Base-by-base conservation (phyloP, 64 coral and sea anemone species). In the Astreopora myriophthalma region DNA sequence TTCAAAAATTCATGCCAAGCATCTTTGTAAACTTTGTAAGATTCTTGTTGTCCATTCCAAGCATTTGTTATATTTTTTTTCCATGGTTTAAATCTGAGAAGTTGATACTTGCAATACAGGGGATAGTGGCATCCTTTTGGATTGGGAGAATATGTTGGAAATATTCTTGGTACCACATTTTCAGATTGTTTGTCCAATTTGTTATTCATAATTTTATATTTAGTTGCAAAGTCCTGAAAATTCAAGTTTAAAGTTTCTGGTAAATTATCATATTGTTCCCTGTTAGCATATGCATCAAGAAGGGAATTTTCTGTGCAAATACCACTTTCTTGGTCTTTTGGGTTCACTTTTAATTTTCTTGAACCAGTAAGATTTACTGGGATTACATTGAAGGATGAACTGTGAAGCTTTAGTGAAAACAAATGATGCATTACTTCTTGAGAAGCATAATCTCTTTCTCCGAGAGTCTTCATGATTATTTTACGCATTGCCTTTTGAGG, bases 141-240 rank as follows among this genome's bases (percentile, higher is more conserved):
- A 27, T 86, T 86, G 35, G 58, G 65, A 9, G 83, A 86, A 48
- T 85, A 85, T 34, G 80, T 85, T 63, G 80, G 80, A 85, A 85
- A 68, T 58, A 85, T 85, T 27, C 24, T 40, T 67, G 83, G 63
- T 51, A 86, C 65, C 22, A 86, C 65, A 86, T 69, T 86, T 8
- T 86, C 83, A 67, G 83, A 23, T 34, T 72, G 67, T 87, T 38
- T 72, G 37, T 61, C 20, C 23, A 67, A 38, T 51, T 84, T 84
- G 31, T 62, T 35, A 70, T 87, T 87, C 48, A 87, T 69, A 71
- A 87, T 37, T 46, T 87, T 73, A 71, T 28, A 87, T 34, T 46
- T 87, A 30, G 64, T 87, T 87, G 62, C 65, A 87, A 87, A 87
- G 7, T 87, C 36, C 26, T 71, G 34, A 87, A 87, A 87, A 87